Evolutionary conservation across 2,888 invertebrate species (phyloP).

Genomic region (Lathronympha strigana): DNA sequence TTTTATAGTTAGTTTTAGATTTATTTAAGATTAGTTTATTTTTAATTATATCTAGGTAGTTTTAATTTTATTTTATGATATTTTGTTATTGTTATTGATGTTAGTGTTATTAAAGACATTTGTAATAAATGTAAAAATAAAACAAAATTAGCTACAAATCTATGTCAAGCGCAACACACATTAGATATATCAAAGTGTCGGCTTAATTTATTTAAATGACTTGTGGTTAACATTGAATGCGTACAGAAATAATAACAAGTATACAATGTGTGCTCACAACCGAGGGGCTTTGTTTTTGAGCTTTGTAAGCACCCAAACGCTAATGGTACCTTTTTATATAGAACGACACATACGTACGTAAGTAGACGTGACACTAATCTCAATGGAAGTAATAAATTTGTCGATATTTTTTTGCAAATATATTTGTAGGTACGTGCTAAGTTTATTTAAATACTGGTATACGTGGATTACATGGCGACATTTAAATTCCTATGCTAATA

Average conservation of each 20-base stretch:
- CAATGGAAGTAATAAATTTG: not conserved
- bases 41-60: too few relatives aligned
- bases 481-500: not conserved
- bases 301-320: not conserved
- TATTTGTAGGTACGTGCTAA: not conserved
- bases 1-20: too few relatives aligned
- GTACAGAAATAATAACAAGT: not conserved
- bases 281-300: too few relatives aligned
- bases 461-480: not conserved
- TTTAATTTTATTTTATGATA: too few relatives aligned
- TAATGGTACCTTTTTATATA: not conserved
- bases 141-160: slow-evolving; percentile 39
- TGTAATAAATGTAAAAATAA: too few relatives aligned
- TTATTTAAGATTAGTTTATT: too few relatives aligned
- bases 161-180: slow-evolving; percentile 30
- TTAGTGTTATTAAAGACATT: too few relatives aligned
- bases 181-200: slow-evolving; percentile 12
- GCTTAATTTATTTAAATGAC: slow-evolving; percentile 25
- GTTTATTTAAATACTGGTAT: not conserved
- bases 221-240: slow-evolving; percentile 32
- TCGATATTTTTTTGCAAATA: not conserved
- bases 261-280: not conserved
- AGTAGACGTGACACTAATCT: slow-evolving; percentile 15
- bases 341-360: not conserved
- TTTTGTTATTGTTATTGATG: too few relatives aligned